Evolutionary conservation across 2,888 invertebrate genomes (phyloP).

Genomic region (Clunio marinus): DNA sequence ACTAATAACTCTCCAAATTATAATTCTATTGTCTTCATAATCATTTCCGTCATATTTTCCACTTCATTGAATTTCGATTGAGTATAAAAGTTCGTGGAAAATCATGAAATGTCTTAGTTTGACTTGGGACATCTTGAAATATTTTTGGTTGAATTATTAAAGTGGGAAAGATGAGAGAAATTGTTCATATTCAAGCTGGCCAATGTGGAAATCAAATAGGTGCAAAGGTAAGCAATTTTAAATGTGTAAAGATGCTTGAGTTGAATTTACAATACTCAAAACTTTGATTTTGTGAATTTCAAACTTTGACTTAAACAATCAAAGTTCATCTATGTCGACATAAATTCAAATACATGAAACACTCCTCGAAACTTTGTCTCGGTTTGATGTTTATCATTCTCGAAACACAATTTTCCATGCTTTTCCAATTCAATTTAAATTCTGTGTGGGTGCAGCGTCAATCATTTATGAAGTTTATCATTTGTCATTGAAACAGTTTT

Average conservation of each 20-base stretch:
- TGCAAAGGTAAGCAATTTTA: constrained; percentile 58
- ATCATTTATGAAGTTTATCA: too few relatives aligned
- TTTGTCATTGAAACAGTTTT: constrained; percentile 55
- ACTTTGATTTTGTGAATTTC: too few relatives aligned
- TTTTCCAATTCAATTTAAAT: too few relatives aligned
- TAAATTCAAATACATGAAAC: too few relatives aligned
- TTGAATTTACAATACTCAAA: background rate
- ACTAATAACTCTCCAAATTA: background rate
- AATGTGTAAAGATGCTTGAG: constrained; percentile 44
- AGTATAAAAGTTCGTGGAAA: background rate
- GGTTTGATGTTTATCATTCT: too few relatives aligned
- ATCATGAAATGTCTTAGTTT: background rate
- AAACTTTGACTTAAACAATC: too few relatives aligned
- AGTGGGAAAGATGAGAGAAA: constrained; percentile 67
- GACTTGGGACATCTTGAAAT: background rate
- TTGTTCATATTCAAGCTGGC: constrained; percentile 74
- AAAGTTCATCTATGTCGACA: too few relatives aligned
- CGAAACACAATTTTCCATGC: too few relatives aligned
- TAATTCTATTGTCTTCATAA: constrained; percentile 1
- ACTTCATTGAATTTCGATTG: background rate
- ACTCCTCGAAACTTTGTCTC: too few relatives aligned
- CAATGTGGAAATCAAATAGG: constrained; percentile 92
- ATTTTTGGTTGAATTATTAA: background rate
- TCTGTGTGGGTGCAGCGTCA: too few relatives aligned
- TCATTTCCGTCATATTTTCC: background rate